A percentile compares a stretch with the other conserved stretches of the same genome.
These are phyloP conservation scores for Manis javanica DNA, from an alignment of 2,797 vertebrate genomes.

Conservation along the genomic window DNA sequence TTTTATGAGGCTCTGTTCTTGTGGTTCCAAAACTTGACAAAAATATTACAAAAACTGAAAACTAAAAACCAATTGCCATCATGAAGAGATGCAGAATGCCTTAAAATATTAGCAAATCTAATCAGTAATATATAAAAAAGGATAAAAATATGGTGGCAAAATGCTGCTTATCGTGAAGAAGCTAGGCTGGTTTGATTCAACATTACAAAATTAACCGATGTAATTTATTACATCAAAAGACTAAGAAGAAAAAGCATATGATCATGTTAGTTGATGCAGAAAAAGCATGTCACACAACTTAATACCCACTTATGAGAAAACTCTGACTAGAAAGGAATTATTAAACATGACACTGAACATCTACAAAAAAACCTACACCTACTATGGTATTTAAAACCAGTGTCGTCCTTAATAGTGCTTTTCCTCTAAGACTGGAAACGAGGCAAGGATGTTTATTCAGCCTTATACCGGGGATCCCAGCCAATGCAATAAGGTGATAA, in stretches of 20 bases:
- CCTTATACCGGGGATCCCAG: not conserved
- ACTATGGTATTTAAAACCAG: not conserved
- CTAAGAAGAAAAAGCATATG: not conserved
- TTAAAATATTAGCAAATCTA: not conserved
- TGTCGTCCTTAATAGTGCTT: not conserved
- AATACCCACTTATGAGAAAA: not conserved
- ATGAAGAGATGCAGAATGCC: not conserved
- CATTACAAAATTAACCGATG: not conserved
- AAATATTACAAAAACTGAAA: not conserved
- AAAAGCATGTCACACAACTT: not conserved
- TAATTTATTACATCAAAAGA: not conserved
- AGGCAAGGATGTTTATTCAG: not conserved
- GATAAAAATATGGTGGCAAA: not conserved
- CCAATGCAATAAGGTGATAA: not conserved
- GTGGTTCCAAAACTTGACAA: not conserved
- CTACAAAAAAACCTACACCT: not conserved
- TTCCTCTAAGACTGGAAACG: not conserved
- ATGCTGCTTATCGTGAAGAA: not conserved
- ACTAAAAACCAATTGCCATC: not conserved
- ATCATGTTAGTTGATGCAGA: not conserved
- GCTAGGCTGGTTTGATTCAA: not conserved
- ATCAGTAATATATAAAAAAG: not conserved
- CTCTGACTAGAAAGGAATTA: not conserved
- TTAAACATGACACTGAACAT: not conserved
- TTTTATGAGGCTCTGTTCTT: not conserved